A percentile compares a stretch with the other conserved stretches of the same genome.
Evolutionary conservation across 1,140 invertebrate species (phyloP).

Genomic region (Globodera ellingtonae): DNA sequence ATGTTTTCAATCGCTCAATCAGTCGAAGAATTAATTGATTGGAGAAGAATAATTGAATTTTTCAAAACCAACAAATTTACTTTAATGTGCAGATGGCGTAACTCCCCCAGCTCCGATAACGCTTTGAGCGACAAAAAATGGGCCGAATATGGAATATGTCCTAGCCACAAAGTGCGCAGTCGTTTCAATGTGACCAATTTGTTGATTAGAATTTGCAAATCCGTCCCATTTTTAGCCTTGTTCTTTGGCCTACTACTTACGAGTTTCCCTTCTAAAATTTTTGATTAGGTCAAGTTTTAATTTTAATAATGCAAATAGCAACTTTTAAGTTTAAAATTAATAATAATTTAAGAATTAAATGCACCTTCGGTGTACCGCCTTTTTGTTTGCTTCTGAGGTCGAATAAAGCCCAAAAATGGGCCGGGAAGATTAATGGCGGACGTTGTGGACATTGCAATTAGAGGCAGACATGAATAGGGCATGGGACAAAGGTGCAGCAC

Average conservation of each 20-base stretch:
- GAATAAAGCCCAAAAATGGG: conserved; percentile 17
- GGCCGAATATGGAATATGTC: conserved; percentile 20
- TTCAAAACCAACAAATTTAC: background rate
- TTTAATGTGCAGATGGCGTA: conserved; percentile 28
- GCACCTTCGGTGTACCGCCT: conserved; percentile 3
- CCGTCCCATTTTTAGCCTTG: background rate
- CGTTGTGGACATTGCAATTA: conserved; percentile 27
- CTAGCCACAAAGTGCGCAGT: conserved; percentile 17
- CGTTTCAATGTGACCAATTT: conserved; percentile 18
- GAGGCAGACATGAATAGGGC: conserved; percentile 18
- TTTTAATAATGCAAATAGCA: background rate
- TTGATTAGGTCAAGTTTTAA: too few relatives aligned
- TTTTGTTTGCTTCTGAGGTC: conserved; percentile 6
- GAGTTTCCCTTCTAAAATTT: background rate
- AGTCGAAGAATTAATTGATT: too few relatives aligned
- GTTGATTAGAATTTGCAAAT: conserved; percentile 18
- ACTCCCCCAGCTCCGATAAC: background rate
- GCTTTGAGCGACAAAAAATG: conserved; percentile 17
- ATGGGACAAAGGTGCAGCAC: conserved; percentile 39
- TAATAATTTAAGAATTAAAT: background rate
- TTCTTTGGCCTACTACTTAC: background rate
- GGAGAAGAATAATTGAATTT: background rate
- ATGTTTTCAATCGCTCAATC: too few relatives aligned
- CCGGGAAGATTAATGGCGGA: conserved; percentile 21
- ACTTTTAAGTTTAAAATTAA: background rate